phyloP scores from a whole-genome alignment of 1,140 invertebrate species.

The Leptoteleia sp. region DNA sequence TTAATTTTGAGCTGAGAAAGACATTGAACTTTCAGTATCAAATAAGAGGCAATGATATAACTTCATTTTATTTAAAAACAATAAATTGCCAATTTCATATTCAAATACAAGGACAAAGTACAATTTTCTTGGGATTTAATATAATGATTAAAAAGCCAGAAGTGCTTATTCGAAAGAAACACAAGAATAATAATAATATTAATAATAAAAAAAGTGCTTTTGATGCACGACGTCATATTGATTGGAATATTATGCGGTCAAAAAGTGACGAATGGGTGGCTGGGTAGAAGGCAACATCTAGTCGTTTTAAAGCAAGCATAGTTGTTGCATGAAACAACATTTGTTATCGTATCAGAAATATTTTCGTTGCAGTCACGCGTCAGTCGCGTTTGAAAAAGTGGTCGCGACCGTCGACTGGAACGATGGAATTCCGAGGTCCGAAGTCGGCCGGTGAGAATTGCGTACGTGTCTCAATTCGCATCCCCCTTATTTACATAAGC shows the following conservation, averaged over 20 bases:
- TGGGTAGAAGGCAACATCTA: neutral
- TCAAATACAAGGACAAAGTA: too few species aligned
- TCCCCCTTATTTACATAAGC: conserved; percentile 61
- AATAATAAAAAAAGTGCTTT: too few species aligned
- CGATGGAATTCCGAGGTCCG: conserved; percentile 23
- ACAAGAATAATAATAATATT: too few species aligned
- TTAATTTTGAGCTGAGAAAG: neutral
- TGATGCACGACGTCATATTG: too few species aligned
- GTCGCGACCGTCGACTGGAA: conserved; percentile 1
- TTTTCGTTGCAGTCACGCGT: conserved; percentile 23
- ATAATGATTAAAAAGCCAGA: too few species aligned
- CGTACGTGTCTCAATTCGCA: conserved; percentile 50
- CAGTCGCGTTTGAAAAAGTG: conserved; percentile 15
- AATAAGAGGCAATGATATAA: neutral
- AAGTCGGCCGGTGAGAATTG: conserved; percentile 30
- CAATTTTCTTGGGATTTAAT: too few species aligned
- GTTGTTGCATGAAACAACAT: conserved; percentile 17
- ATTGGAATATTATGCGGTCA: too few species aligned
- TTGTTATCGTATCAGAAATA: too few species aligned
- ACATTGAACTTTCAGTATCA: neutral
- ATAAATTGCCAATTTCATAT: too few species aligned
- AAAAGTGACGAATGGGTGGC: too few species aligned
- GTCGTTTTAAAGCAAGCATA: conserved; percentile 5
- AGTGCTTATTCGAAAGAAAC: too few species aligned
- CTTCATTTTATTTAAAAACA: too few species aligned